phyloP scores from a whole-genome alignment of 2,888 invertebrate species.

The Drosophila mettleri region DNA sequence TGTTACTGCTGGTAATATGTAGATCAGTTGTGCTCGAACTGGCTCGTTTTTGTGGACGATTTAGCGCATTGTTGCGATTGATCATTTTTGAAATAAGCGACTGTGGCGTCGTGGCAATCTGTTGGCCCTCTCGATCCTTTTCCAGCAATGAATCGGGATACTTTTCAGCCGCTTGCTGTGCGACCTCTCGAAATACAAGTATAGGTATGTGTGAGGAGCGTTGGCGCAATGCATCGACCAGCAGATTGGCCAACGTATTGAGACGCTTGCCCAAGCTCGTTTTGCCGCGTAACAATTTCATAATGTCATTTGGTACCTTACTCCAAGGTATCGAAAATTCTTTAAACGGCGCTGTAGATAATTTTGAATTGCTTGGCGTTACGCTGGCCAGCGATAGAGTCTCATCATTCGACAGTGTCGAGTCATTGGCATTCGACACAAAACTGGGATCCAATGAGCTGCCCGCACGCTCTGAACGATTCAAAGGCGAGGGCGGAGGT shows the following conservation, averaged over 20 bases:
- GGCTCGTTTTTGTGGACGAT: slow-evolving; percentile 70
- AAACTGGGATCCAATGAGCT: slow-evolving; percentile 78
- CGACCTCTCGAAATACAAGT: slow-evolving; percentile 71
- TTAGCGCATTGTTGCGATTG: slow-evolving; percentile 69
- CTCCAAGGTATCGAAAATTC: slow-evolving; percentile 72
- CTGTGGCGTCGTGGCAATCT: slow-evolving; percentile 73
- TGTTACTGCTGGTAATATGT: slow-evolving; percentile 49
- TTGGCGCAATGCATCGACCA: slow-evolving; percentile 69
- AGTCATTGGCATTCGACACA: slow-evolving; percentile 71
- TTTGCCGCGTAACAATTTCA: slow-evolving; percentile 67
- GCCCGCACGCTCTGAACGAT: slow-evolving; percentile 72
- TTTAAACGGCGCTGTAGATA: slow-evolving; percentile 58
- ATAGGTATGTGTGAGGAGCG: slow-evolving; percentile 64
- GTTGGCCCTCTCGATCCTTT: slow-evolving; percentile 75
- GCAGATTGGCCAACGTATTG: slow-evolving; percentile 67
- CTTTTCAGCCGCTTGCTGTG: slow-evolving; percentile 72
- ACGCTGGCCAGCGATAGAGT: slow-evolving; percentile 68
- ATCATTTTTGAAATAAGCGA: slow-evolving; percentile 73
- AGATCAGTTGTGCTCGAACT: slow-evolving; percentile 58
- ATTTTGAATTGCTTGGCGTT: slow-evolving; percentile 70
- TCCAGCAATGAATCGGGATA: slow-evolving; percentile 71
- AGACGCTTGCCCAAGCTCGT: slow-evolving; percentile 65
- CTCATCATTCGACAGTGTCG: slow-evolving; percentile 71
- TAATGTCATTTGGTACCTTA: slow-evolving; percentile 73
- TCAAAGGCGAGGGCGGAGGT: slow-evolving; percentile 75